Evolutionary conservation across 2,113 vertebrate species (phyloP).

Genomic region (Siniperca chuatsi): DNA sequence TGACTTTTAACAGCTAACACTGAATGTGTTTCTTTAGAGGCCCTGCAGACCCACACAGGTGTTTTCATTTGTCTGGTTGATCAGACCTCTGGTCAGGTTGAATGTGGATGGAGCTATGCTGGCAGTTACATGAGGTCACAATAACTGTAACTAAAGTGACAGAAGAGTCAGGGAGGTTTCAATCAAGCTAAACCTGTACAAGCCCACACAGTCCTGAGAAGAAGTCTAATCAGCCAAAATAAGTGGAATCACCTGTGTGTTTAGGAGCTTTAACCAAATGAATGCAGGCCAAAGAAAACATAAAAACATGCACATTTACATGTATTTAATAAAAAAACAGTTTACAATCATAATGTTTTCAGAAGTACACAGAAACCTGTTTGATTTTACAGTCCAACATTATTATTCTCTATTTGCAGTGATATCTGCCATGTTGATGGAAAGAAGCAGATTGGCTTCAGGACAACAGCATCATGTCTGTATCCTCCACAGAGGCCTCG

Average conservation of each 20-base stretch:
- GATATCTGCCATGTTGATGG: background rate
- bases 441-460: background rate
- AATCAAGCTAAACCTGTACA: too few relatives aligned
- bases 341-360: conserved; percentile 34
- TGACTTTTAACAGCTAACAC: too few relatives aligned
- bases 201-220: too few relatives aligned
- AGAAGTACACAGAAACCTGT: conserved; percentile 15
- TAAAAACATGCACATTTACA: conserved; percentile 8
- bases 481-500: conserved; percentile 67
- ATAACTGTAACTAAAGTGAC: too few relatives aligned
- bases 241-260: too few relatives aligned
- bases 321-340: conserved; percentile 67
- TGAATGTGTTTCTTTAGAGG: background rate
- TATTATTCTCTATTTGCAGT: background rate
- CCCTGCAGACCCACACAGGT: background rate
- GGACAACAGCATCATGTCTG: conserved; percentile 67
- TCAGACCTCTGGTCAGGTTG: too few relatives aligned
- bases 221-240: too few relatives aligned
- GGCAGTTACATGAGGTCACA: too few relatives aligned
- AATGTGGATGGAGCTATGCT: too few relatives aligned
- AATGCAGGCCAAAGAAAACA: background rate
- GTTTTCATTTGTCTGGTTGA: background rate
- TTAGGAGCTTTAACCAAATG: background rate
- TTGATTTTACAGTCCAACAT: conserved; percentile 27
- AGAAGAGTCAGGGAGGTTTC: too few relatives aligned